phyloP scores from a whole-genome alignment of 2,113 vertebrate species.

The Erythrolamprus reginae region DNA sequence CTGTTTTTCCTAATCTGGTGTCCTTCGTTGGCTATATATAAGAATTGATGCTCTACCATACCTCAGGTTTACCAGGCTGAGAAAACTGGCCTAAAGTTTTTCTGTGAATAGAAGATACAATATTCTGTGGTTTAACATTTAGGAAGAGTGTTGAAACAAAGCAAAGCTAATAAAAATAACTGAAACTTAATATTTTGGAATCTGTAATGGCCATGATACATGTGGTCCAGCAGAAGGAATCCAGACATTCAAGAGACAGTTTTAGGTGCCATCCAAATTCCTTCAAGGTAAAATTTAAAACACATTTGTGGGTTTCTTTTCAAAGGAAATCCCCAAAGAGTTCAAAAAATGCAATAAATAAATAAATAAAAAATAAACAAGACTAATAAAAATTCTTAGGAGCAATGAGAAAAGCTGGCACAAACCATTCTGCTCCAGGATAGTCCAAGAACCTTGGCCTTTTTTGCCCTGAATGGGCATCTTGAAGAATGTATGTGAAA shows the following conservation, averaged over 20 bases:
- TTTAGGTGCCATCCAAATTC: not conserved
- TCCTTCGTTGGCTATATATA: not conserved
- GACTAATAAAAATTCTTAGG: not conserved
- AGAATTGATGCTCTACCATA: not conserved
- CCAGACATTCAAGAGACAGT: not conserved
- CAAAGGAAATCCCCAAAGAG: not conserved
- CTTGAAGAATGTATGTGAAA: not conserved
- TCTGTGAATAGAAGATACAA: not conserved
- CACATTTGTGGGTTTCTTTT: slow-evolving; percentile 1
- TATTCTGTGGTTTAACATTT: not conserved
- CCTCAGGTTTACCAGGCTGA: not conserved
- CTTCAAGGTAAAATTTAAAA: not conserved
- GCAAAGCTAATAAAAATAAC: slow-evolving; percentile 8
- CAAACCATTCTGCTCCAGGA: not conserved
- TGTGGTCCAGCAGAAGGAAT: not conserved
- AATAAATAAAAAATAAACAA: not conserved
- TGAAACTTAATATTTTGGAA: slow-evolving; percentile 15
- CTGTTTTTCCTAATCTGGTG: not conserved
- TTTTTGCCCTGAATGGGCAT: slow-evolving; percentile 9
- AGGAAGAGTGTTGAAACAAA: not conserved
- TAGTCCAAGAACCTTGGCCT: not conserved
- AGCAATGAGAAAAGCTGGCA: not conserved
- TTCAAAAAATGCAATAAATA: not conserved
- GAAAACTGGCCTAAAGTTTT: not conserved
- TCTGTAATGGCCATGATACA: slow-evolving; percentile 4